Percentiles rank a stretch among this genome's conserved stretches.
These are phyloP conservation scores for Indicator indicator DNA, from an alignment of 2,113 vertebrate species.

Conservation along the genomic window DNA sequence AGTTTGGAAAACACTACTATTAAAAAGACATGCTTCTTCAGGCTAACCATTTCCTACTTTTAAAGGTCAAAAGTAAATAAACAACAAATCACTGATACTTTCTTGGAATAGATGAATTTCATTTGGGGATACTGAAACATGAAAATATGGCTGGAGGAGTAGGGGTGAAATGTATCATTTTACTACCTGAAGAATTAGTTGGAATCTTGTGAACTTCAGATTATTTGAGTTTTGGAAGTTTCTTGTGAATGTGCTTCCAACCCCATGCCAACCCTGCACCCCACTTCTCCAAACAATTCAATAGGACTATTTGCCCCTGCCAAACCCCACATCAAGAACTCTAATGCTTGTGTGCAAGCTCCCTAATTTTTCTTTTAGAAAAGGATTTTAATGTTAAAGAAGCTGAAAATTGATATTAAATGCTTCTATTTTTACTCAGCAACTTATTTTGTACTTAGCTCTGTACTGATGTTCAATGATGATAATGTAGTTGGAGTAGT, in stretches of 20 bases:
- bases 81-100: not conserved
- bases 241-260: not conserved
- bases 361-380: not conserved
- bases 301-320: rapidly evolving
- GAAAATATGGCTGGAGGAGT: not conserved
- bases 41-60: not conserved
- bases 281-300: not conserved
- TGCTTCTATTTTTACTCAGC: not conserved
- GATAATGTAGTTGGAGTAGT: not conserved
- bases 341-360: not conserved
- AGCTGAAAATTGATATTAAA: not conserved
- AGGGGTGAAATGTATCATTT: not conserved
- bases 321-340: not conserved
- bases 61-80: not conserved
- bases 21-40: not conserved
- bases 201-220: not conserved
- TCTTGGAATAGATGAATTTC: not conserved
- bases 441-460: not conserved
- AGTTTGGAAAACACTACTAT: not conserved
- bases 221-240: not conserved
- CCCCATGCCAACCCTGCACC: not conserved
- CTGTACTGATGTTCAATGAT: not conserved
- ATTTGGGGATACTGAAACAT: not conserved
- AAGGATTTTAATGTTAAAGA: not conserved
- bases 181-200: not conserved